Evolutionary conservation across 2,797 vertebrate genomes (phyloP), one percentile per base, ranked within the genome.

Genomic region (Onychomys torridus): DNA sequence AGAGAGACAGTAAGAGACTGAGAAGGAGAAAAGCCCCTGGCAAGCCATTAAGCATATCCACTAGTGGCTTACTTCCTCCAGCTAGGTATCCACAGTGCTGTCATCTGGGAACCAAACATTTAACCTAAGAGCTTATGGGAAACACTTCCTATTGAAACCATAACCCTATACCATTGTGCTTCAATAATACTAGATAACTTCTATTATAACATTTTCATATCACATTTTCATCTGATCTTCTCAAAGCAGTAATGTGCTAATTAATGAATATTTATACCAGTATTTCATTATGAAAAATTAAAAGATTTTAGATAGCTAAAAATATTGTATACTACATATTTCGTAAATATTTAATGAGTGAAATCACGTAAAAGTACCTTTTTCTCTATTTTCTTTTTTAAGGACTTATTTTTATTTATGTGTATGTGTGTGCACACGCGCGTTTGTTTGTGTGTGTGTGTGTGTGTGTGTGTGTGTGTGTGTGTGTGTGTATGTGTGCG

Each of bases 261-360:
- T 67, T 87, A 17, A 46, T 8, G 89, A 79, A 32, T 7, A 49
- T 49, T 49, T 79, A 89, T 57, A 3, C 46, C 82, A 93, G 76
- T 16, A 92, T 93, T 94, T 96, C 93, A 83, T 84, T 55, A 77
- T 52, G 46, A 81, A 93, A 91, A 59, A 49, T 76, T 94, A 77
- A 57, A 77, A 73, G 87, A 79, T 84, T 96, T 79, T 7, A 88
- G 88, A 79, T 78, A 79, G 92, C 1, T 87, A 63, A 77, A 93
- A 93, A 29, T 91, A 61, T 78, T 95, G 2, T 59, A 12, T 84
- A 63, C 21, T 52, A n/a, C 46, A 49, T 86, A 67, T 25, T 52
- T 27, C 49, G 40, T 88, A 63, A 97, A 84, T 5, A 95, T 12
- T 6, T 91, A 91, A 21, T 81, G 23, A 96, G 46, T 84, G 37